A percentile compares a stretch with the other conserved stretches of the same genome.
These are phyloP conservation scores for Beroe ovata DNA, from an alignment of 37 sponge, comb jelly and placozoan genomes.

Conservation along the genomic window DNA sequence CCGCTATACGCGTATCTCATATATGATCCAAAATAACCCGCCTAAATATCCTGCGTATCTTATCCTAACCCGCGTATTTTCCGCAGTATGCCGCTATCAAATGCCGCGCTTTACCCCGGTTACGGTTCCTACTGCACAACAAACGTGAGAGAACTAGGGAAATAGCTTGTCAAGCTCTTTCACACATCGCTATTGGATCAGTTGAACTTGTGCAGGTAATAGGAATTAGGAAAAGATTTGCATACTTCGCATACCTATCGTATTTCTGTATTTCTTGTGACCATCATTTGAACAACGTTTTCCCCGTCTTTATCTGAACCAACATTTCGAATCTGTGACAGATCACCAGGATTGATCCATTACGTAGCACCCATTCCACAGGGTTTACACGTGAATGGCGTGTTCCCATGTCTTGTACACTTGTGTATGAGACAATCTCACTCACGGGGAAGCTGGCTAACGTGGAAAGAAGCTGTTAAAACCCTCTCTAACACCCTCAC, in stretches of 20 bases:
- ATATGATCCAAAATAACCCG: too few species aligned
- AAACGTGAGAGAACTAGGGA: conserved; percentile 52
- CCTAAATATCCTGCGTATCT: too few species aligned
- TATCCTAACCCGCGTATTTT: too few species aligned
- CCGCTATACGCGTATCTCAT: too few species aligned
- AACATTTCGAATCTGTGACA: too few species aligned
- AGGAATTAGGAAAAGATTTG: too few species aligned
- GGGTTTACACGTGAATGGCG: conserved; percentile 13
- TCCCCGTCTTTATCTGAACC: background rate
- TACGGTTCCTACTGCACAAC: conserved; percentile 56
- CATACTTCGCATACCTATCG: background rate
- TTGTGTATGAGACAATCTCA: conserved; percentile 60
- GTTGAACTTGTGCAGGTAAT: conserved; percentile 42
- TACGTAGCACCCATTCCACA: background rate
- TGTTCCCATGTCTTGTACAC: conserved; percentile 59
- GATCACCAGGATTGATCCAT: too few species aligned
- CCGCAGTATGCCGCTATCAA: conserved; percentile 41
- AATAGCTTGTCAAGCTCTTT: conserved; percentile 58
- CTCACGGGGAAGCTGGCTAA: conserved; percentile 63
- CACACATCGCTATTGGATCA: conserved; percentile 63
- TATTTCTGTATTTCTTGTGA: background rate
- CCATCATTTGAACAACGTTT: too few species aligned
- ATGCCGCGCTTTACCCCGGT: conserved; percentile 27
- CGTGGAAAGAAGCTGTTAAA: conserved; percentile 63
- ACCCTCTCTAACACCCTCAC: conserved; percentile 62